A percentile compares a stretch with the other conserved stretches of the same genome.
Conservation (phyloP, 2,888 invertebrate genomes). For the Cephus nigrinus region DNA sequence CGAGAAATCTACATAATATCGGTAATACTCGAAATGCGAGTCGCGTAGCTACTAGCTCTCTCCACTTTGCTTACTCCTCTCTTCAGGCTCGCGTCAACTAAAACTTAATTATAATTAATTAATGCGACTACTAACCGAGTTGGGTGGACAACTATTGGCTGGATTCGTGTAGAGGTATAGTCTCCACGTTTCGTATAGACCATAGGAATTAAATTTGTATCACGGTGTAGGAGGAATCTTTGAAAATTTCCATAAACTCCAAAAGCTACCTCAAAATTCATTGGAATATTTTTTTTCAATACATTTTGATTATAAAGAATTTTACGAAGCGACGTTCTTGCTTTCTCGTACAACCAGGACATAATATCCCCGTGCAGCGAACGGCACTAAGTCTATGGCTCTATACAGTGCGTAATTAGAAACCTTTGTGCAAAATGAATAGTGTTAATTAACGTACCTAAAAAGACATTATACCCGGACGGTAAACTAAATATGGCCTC, state of each 20-base stretch:
- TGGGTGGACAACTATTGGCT: constrained; percentile 60
- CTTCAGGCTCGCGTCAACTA: constrained; percentile 73
- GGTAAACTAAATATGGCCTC: constrained; percentile 54
- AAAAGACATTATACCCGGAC: constrained; percentile 68
- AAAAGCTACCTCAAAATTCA: too few relatives aligned
- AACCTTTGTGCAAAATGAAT: constrained; percentile 74
- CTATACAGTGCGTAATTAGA: constrained; percentile 68
- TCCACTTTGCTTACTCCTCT: constrained; percentile 52
- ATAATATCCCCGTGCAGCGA: constrained; percentile 48
- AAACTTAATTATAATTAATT: constrained; percentile 89
- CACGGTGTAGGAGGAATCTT: background rate
- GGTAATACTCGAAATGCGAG: constrained; percentile 63
- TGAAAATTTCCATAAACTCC: background rate
- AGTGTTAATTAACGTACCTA: constrained; percentile 72
- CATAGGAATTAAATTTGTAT: background rate
- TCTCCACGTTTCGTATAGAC: background rate
- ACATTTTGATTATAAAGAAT: background rate
- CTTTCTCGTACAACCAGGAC: constrained; percentile 33
- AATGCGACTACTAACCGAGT: constrained; percentile 74
- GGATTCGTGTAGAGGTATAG: background rate
- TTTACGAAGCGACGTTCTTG: background rate
- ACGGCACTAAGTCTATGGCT: constrained; percentile 50
- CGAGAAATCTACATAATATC: constrained; percentile 63
- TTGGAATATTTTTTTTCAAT: too few relatives aligned
- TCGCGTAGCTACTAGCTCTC: constrained; percentile 51